phyloP scores from a whole-genome alignment of 2,888 invertebrate genomes.

The Teleogryllus oceanicus region DNA sequence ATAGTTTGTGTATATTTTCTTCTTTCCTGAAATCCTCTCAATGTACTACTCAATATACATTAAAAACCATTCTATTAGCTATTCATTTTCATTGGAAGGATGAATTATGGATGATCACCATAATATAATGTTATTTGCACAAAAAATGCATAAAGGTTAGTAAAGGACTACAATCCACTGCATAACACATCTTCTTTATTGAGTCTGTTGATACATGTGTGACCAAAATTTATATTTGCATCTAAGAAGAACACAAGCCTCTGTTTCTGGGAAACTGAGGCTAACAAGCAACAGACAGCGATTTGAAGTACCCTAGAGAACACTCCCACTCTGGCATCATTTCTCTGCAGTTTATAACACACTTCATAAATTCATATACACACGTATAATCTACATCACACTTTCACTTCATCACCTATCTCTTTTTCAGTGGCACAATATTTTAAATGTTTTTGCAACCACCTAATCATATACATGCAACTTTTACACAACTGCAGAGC shows the following conservation, averaged over 20 bases:
- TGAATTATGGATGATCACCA: no score
- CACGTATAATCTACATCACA: conserved; percentile 9
- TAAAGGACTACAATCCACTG: not conserved
- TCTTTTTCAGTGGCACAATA: not conserved
- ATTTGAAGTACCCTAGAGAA: not conserved
- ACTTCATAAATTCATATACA: conserved; percentile 5
- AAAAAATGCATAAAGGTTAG: no score
- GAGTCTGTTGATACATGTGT: conserved; percentile 18
- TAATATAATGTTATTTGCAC: no score
- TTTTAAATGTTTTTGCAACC: no score
- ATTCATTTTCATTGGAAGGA: no score
- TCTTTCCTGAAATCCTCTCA: no score
- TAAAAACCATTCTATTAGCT: no score
- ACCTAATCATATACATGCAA: not conserved
- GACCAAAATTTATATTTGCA: conserved; percentile 18
- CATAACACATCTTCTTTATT: conserved; percentile 18
- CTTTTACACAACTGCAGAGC: not conserved
- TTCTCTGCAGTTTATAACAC: not conserved
- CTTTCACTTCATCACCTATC: not conserved
- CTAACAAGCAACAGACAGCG: conserved; percentile 18
- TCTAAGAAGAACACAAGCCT: conserved; percentile 18
- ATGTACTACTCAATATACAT: no score
- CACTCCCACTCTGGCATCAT: not conserved
- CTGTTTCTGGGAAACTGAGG: not conserved
- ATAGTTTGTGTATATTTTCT: no score